These are phyloP conservation scores for Gorsachius magnificus DNA, from an alignment of 2,797 vertebrate species.

Conservation along the genomic window DNA sequence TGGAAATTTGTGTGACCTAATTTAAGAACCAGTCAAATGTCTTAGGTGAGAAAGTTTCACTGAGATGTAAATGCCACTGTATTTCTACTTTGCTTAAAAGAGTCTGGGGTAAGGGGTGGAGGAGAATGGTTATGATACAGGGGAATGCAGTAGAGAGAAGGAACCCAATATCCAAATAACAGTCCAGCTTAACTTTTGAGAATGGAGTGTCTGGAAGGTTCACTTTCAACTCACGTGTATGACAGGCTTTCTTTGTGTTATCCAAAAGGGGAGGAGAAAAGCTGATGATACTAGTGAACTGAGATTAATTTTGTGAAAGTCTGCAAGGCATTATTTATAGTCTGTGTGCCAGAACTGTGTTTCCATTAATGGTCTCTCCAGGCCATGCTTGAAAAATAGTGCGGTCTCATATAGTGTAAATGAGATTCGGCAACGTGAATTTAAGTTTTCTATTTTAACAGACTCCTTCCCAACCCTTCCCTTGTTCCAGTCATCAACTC, in stretches of 20 bases:
- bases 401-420: not conserved
- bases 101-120: not conserved
- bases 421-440: not conserved
- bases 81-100: constrained; percentile 5
- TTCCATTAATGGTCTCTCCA: not conserved
- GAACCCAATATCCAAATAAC: not conserved
- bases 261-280: not conserved
- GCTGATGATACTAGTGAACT: not conserved
- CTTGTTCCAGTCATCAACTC: not conserved
- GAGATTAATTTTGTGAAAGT: not conserved
- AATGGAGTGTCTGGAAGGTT: not conserved
- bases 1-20: constrained; percentile 49
- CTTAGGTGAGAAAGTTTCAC: constrained; percentile 52
- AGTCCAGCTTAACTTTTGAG: not conserved
- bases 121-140: not conserved
- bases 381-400: not conserved
- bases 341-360: not conserved
- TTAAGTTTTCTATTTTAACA: not conserved
- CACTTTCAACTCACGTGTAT: not conserved
- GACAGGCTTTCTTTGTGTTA: not conserved
- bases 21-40: constrained; percentile 47
- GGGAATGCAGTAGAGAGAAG: not conserved
- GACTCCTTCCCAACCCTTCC: not conserved
- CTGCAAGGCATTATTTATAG: not conserved
- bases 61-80: not conserved